Conservation (phyloP, 2,113 vertebrate species). For the Engystomops pustulosus region DNA sequence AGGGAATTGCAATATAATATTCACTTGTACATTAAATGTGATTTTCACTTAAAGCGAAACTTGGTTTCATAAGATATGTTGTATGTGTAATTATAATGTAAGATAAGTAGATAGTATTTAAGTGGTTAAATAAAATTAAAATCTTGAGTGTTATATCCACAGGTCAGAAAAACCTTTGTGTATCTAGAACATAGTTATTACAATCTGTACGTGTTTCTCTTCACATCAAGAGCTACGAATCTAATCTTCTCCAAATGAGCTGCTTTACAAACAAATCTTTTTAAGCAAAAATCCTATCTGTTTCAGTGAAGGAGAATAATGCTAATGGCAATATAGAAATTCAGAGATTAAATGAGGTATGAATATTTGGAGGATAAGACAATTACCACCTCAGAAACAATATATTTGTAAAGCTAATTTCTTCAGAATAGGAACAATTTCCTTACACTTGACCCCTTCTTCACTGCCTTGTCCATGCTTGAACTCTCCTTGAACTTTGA, state of each 20-base stretch:
- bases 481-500: slow-evolving; percentile 99
- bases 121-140: neutral
- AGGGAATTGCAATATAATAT: neutral
- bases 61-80: neutral
- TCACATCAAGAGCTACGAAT: slow-evolving; percentile 33
- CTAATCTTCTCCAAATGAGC: slow-evolving; percentile 69
- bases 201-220: slow-evolving; percentile 19
- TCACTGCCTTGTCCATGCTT: slow-evolving; percentile 88
- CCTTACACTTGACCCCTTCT: slow-evolving; percentile 85
- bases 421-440: slow-evolving; percentile 81
- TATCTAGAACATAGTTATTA: slow-evolving; percentile 39
- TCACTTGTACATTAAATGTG: neutral
- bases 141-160: neutral
- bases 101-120: neutral
- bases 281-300: slow-evolving; percentile 77
- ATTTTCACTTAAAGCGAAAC: neutral
- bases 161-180: slow-evolving; percentile 17
- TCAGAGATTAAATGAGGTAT: slow-evolving; percentile 89
- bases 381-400: slow-evolving; percentile 92
- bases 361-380: slow-evolving; percentile 91
- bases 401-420: slow-evolving; percentile 96
- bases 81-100: too few species aligned
- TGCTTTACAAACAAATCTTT: slow-evolving; percentile 77
- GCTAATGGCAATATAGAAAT: slow-evolving; percentile 83
- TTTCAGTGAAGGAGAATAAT: slow-evolving; percentile 75